Evolutionary conservation across 2,113 vertebrate species (phyloP), one percentile per base, ranked within the genome.

Genomic region (Entomyzon cyanotis): DNA sequence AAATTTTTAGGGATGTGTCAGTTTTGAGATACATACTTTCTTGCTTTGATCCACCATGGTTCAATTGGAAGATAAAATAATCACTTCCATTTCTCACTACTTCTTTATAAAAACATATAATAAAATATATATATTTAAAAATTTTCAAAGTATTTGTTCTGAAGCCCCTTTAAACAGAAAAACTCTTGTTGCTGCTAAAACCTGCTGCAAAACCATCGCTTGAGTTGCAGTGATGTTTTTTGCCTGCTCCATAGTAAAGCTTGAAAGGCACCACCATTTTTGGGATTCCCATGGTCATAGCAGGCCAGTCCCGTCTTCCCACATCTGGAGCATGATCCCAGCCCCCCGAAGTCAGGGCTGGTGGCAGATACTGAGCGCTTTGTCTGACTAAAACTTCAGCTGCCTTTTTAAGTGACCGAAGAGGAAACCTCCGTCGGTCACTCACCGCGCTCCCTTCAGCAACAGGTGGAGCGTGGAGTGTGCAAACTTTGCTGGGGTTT

Each of bases 61-160:
- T 89, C 69, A 86, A 44, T 4, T 94, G 76, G 79, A 89, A 59
- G 74, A 89, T 67, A 96, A 96, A 96, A 97, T 94, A 96, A 90
- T 94, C 90, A 96, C 91, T 94, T 90, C 78, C 8, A 87, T 95
- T 94, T 92, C 94, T 82, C 82, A 35, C 60, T 90, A 35, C 15
- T 73, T 91, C 78, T 93, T 87, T 64, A 85, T 75, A 92, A 95
- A 94, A 95, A 68, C 82, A 55, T 81, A 93, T 47, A 87, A 89
- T 92, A 74, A 96, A 89, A 90, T 53, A 91, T 23, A 80, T 94
- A 83, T 64, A 67, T 68, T 87, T 37, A 1, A 93, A 94, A 56
- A 2, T 20, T 55, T 74, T 84, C 88, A 86, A 88, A 85, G 58
- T 91, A 80, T 94, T 93, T 95, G 81, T 93, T 87, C 62, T 24